phyloP scores from a whole-genome alignment of 2,888 invertebrate genomes.

The Hemicrepidius hirtus region DNA sequence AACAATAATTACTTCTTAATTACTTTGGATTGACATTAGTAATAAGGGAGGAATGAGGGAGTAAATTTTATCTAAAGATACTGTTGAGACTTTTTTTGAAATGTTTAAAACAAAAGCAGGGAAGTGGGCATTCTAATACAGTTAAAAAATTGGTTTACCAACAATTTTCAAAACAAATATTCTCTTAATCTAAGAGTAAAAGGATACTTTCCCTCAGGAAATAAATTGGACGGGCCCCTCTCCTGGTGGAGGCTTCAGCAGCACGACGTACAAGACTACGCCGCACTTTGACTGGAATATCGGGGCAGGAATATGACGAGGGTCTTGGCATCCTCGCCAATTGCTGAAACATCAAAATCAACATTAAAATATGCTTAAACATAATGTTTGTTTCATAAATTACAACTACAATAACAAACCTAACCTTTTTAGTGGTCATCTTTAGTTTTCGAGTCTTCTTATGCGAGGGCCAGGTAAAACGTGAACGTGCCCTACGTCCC shows the following conservation, averaged over 20 bases:
- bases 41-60: too few species aligned
- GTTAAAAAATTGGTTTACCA: too few species aligned
- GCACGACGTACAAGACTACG: conserved; percentile 15
- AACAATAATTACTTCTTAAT: too few species aligned
- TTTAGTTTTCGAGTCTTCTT: conserved; percentile 1
- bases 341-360: not conserved
- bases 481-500: not conserved
- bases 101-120: too few species aligned
- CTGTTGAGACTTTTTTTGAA: too few species aligned
- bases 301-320: not conserved
- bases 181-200: not conserved
- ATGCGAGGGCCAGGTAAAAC: not conserved
- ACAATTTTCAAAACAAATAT: not conserved
- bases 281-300: conserved; percentile 18
- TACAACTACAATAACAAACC: conserved; percentile 2
- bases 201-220: conserved; percentile 42
- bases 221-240: conserved; percentile 28
- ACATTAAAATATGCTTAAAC: not conserved
- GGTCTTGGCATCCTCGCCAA: not conserved
- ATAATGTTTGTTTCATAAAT: too few species aligned
- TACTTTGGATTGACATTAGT: too few species aligned
- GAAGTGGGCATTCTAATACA: too few species aligned
- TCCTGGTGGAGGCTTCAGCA: not conserved
- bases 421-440: conserved; percentile 31
- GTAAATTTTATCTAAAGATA: too few species aligned